phyloP scores from a whole-genome alignment of 2,797 vertebrate genomes.

The Hemitrygon akajei region DNA sequence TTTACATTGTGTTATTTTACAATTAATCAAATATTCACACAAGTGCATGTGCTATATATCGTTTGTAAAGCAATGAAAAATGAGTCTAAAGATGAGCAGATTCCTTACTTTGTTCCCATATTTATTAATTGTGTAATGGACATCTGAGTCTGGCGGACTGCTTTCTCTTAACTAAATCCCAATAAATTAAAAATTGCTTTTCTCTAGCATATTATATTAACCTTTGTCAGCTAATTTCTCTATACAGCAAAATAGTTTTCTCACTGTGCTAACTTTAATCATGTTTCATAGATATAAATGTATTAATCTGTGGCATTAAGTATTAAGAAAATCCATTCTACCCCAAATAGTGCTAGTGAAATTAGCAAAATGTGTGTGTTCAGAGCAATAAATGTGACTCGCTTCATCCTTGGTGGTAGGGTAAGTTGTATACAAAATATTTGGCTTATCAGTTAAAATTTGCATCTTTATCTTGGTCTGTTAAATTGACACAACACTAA shows the following conservation, averaged over 20 bases:
- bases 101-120: neutral
- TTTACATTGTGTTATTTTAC: neutral
- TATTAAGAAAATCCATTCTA: neutral
- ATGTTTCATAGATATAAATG: neutral
- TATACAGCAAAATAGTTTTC: neutral
- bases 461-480: neutral
- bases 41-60: neutral
- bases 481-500: neutral
- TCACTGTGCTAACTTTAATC: neutral
- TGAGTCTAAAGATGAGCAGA: neutral
- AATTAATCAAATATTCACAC: conserved; percentile 1
- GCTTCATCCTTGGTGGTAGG: neutral
- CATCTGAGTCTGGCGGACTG: neutral
- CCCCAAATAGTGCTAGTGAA: neutral
- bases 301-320: neutral
- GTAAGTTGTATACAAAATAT: neutral
- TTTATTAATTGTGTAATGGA: neutral
- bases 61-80: conserved; percentile 18
- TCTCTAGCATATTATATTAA: neutral
- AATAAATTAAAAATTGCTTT: neutral
- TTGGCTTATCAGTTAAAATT: neutral
- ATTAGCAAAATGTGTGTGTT: neutral
- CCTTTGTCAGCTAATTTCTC: neutral
- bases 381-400: neutral
- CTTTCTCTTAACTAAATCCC: neutral